Evolutionary conservation across 2,888 invertebrate species (phyloP), one percentile per base, ranked within the genome.

Genomic region (Polyommatus icarus): DNA sequence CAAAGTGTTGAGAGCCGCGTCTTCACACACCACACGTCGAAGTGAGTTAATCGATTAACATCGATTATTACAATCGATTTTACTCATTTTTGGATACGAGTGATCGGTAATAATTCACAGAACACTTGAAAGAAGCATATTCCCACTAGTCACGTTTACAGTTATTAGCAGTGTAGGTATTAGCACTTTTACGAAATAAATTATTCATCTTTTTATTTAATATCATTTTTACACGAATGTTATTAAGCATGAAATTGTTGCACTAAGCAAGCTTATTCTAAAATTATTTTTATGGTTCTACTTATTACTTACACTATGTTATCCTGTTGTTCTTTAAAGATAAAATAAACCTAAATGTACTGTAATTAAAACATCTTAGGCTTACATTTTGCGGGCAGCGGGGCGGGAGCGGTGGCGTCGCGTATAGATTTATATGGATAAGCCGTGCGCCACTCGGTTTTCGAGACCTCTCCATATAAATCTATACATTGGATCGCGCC

Each of bases 1-100:
- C 92, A 92, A 89, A 92, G 90, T 87, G 91, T 93, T 91, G 93
- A 93, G 88, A 88, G 91, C 90, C 90, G 92, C 92, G 90, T 92
- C 91, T 93, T 91, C 90, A 85, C 91, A 87, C 91, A 85, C 83
- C 92, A 87, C 92, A 91, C 87, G 89, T 89, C 85, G 84, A 92
- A 91, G 93, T 94, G 92, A 94, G 93, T 94, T 86, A 67, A 67
- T 67, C 67, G 67, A 67, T 67, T 7, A 12, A 61, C 24, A 67
- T 67, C 67, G 67, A 67, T 67, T 32, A 32, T 15, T 18, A 71
- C 36, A 46, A 10, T 24, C n/a, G 67, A 46, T 46, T 46, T 8
- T 15, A 67, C 24, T 15, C 24, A 67, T 67, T 59, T 24, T 57
- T n/a, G 57, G 8, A 20, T 59, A 59, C 6, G 1, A 32, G 3